A percentile compares a stretch with the other conserved stretches of the same genome.
Conservation (phyloP, 35 echinoderm and acorn worm species). For the Apostichopus californicus region DNA sequence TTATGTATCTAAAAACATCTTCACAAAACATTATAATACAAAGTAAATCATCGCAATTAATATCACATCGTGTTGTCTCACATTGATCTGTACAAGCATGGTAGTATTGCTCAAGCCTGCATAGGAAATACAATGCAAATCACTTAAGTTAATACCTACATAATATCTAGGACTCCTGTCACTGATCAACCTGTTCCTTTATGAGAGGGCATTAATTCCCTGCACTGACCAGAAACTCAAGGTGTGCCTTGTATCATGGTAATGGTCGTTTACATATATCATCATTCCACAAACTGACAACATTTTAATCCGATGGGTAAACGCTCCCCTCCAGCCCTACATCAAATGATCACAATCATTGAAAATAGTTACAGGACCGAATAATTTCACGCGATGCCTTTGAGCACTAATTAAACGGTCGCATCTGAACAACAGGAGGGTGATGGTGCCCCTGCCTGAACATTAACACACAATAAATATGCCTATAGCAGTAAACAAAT, state of each 20-base stretch:
- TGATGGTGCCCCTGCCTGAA: too few species aligned
- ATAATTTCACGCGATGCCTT: background rate
- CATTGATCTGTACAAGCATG: slow-evolving; percentile 1
- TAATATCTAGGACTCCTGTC: background rate
- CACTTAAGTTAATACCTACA: background rate
- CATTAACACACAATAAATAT: too few species aligned
- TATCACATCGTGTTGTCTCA: background rate
- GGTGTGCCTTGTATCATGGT: background rate
- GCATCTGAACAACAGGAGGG: too few species aligned
- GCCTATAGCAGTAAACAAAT: too few species aligned
- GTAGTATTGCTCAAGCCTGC: slow-evolving; percentile 37
- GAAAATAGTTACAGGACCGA: background rate
- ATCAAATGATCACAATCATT: background rate
- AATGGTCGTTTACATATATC: background rate
- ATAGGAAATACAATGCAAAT: background rate
- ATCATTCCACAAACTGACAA: background rate
- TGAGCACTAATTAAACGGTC: background rate
- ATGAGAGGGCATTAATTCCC: too few species aligned
- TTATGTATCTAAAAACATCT: slow-evolving; percentile 38
- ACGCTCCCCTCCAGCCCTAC: background rate
- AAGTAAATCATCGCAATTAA: background rate
- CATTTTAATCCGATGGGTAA: background rate
- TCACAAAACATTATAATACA: slow-evolving; percentile 52
- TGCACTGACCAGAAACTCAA: too few species aligned
- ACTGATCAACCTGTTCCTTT: too few species aligned